Evolutionary conservation across 2,888 invertebrate genomes (phyloP), one percentile per base, ranked within the genome.

Genomic region (Agriopis aurantiaria): DNA sequence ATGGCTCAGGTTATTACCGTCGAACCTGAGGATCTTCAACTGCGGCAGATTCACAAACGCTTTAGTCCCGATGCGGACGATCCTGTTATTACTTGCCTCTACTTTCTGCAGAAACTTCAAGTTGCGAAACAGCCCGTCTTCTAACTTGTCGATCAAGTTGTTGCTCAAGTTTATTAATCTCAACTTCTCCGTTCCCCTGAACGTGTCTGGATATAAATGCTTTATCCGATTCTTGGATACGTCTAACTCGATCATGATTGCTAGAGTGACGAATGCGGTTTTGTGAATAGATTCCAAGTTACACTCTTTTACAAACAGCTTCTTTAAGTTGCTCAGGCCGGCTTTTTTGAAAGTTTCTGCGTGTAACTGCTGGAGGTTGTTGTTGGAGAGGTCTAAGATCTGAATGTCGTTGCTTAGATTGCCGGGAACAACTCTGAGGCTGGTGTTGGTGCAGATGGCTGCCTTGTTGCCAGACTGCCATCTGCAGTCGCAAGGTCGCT

Each of bases 391-490:
- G 82, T 97, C 97, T 65, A 98, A 91, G 69, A 96, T 96, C 84
- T 97, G 96, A 73, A 97, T 94, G 64, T 97, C 97, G 74, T 95
- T 95, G 84, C 97, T 97, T 9, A 98, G 94, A 74, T 96, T 95
- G 2, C 91, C 93, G 0, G 98, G 98, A 61, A 98, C 96, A 45
- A 95, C 86, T 70, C 91, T 95, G 40, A 97, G 94, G 49, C 96
- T 95, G 57, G 96, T 95, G 72, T 95, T 95, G 61, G 95, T 95
- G 90, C 98, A 98, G 80, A 98, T 97, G 43, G 98, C 98, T 3
- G 96, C 96, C 88, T 97, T 97, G 88, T 97, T 97, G 0, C 98
- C 98, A 40, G 96, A 96, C 68, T 96, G 96, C 98, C 98, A 98
- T 82, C 97, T 96, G 88, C 98, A 98, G 84, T 96, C 96, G 90